Conservation (phyloP, 2,797 vertebrate genomes). For the Megaceryle alcyon region DNA sequence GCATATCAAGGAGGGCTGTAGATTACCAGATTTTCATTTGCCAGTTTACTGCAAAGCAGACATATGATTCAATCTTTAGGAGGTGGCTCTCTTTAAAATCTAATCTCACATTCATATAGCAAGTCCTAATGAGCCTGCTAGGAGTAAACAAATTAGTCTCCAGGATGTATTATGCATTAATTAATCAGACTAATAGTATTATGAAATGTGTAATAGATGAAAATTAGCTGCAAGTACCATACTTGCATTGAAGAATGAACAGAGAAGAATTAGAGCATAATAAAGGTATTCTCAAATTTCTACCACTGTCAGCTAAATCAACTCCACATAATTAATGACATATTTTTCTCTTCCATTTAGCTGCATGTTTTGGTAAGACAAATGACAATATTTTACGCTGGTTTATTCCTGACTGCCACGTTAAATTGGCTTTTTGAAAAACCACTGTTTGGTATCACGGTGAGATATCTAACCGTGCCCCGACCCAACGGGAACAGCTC, state of each 20-base stretch:
- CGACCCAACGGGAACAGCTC: not conserved
- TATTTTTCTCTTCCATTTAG: conserved; percentile 14
- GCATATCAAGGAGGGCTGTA: conserved; percentile 12
- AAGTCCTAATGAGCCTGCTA: conserved; percentile 78
- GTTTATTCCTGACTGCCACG: not conserved
- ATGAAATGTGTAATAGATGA: conserved; percentile 80
- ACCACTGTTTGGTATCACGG: not conserved
- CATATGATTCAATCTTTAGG: conserved; percentile 71
- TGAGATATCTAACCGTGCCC: not conserved
- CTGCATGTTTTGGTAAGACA: not conserved
- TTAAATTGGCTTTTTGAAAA: not conserved
- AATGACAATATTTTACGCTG: not conserved
- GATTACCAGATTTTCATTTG: conserved; percentile 67
- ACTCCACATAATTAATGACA: conserved; percentile 14
- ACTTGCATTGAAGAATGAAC: conserved; percentile 63
- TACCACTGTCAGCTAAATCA: conserved; percentile 54
- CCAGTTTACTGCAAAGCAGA: conserved; percentile 65
- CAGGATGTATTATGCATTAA: conserved; percentile 81
- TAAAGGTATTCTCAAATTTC: conserved; percentile 66
- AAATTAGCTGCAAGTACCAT: conserved; percentile 77
- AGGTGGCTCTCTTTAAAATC: conserved; percentile 76
- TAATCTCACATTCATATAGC: conserved; percentile 76
- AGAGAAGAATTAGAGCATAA: conserved; percentile 59
- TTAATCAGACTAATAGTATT: conserved; percentile 84
- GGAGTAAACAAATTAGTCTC: conserved; percentile 85